phyloP scores from a whole-genome alignment of 2,797 vertebrate genomes.

The Epinephelus coioides region DNA sequence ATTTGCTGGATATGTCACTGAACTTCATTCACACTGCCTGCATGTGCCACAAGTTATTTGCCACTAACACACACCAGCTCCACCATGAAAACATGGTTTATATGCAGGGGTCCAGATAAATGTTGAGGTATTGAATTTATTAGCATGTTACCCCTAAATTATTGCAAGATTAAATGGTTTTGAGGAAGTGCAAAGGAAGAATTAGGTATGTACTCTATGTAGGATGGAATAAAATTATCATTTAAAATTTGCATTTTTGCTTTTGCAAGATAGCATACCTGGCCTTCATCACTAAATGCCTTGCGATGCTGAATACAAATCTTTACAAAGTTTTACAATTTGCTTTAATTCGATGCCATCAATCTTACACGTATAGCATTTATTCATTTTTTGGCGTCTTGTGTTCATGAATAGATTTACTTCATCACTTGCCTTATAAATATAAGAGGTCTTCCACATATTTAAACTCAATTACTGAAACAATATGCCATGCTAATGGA shows the following conservation, averaged over 20 bases:
- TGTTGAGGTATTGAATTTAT: background rate
- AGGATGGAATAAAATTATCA: background rate
- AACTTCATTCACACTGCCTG: background rate
- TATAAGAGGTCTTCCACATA: conserved; percentile 54
- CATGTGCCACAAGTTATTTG: background rate
- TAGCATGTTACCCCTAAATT: background rate
- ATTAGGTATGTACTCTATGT: background rate
- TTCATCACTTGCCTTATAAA: conserved; percentile 48
- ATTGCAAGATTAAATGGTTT: background rate
- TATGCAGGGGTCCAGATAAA: background rate
- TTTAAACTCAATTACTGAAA: conserved; percentile 78
- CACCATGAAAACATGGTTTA: background rate
- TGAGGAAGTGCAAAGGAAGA: background rate
- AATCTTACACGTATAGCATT: background rate
- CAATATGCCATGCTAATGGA: conserved; percentile 74
- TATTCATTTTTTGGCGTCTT: conserved; percentile 16
- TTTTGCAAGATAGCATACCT: background rate
- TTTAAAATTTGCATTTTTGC: background rate
- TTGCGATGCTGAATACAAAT: background rate
- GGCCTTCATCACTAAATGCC: background rate
- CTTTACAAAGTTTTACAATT: conserved; percentile 13
- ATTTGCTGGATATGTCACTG: background rate
- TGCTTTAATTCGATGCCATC: conserved; percentile 26
- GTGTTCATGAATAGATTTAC: conserved; percentile 24
- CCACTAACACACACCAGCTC: background rate